Evolutionary conservation across 2,888 invertebrate genomes (phyloP), one percentile per base, ranked within the genome.

Genomic region (Aphodius sticticus): DNA sequence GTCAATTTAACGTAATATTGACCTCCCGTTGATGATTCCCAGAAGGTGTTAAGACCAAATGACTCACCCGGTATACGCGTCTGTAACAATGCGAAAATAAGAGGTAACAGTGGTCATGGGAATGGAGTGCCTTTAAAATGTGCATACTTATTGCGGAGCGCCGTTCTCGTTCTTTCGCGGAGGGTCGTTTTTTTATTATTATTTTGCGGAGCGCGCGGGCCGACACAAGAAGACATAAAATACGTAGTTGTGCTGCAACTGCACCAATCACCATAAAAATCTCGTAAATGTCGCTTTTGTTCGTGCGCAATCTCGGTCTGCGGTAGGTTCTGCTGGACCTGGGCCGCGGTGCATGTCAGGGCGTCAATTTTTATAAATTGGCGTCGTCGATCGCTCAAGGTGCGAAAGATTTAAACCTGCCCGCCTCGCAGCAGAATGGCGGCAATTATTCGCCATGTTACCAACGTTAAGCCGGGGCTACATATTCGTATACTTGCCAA

Each of bases 251-350:
- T 53, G n/a, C 69, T 38, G 76, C 69, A 53, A 53, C 69, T 53
- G 76, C 69, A 53, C 76, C 76, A 76, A 76, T 76, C 76, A 76
- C 69, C 76, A 76, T 76, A 76, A 76, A 76, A 76, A 26, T 53
- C 76, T 76, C 76, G 69, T 76, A 76, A 76, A 76, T 53, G 76
- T 53, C 76, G 16, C 35, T 69, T 76, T 76, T 76, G 76, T 74
- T 35, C 74, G 36, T 74, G 74, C 74, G 35, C 74, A 35, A 35
- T 35, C 74, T n/a, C 36, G n/a, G 74, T 74, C 74, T 74, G 74
- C 74, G 74, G 74, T 74, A 74, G 74, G 74, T 74, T 74, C 74
- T 35, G 26, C 74, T 53, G 53, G 71, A 71, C 70, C 71, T 16
- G n/a, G n/a, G 35, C 71, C 26, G 15, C 71, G 35, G 15, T 37